Conservation (phyloP, 1,140 invertebrate species). For the Aphis gossypii region DNA sequence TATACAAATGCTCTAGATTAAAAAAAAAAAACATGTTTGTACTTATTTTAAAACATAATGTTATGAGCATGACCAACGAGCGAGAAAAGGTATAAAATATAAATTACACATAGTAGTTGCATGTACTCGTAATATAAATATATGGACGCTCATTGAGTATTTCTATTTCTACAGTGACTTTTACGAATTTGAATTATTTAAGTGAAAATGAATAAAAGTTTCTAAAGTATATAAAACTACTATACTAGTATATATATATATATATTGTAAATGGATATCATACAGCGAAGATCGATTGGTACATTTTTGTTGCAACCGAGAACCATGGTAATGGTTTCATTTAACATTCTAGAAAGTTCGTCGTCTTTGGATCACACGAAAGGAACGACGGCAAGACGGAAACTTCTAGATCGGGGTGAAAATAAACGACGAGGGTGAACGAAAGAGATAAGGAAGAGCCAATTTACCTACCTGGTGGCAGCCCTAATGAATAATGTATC, state of each 20-base stretch:
- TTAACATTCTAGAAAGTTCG: not conserved
- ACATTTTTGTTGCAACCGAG: not conserved
- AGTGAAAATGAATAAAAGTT: not conserved
- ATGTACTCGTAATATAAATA: not conserved
- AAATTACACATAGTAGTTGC: not conserved
- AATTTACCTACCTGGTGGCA: constrained; percentile 37
- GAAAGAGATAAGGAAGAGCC: constrained; percentile 29
- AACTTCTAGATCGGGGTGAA: constrained; percentile 26
- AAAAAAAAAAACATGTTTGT: not conserved
- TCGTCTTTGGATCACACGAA: not conserved
- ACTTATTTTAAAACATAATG: not conserved
- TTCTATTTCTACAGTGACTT: not conserved
- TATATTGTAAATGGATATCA: not conserved
- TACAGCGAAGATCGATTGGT: not conserved
- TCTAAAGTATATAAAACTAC: not conserved
- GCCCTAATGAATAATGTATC: constrained; percentile 49
- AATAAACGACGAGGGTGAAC: not conserved
- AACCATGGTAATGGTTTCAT: not conserved
- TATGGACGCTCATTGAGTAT: not conserved
- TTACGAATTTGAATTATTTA: not conserved
- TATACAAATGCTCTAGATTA: not conserved
- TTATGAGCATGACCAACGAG: not conserved
- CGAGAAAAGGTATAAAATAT: not conserved
- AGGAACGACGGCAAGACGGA: not conserved
- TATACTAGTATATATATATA: not conserved